A percentile compares a stretch with the other conserved stretches of the same genome.
These are phyloP conservation scores for Mythimna albipuncta DNA, from an alignment of 2,888 invertebrate species.

Conservation along the genomic window DNA sequence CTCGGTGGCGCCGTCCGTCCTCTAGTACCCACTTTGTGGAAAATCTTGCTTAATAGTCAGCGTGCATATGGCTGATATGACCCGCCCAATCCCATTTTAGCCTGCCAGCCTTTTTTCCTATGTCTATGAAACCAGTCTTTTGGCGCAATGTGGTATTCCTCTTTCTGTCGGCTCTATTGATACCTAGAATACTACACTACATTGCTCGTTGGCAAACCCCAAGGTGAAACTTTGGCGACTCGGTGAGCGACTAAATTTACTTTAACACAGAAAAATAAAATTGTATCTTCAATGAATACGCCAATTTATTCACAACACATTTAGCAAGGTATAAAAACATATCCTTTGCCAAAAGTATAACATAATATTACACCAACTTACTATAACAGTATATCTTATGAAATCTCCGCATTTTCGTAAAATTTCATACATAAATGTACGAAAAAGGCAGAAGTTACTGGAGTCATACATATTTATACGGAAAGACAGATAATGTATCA, in stretches of 20 bases:
- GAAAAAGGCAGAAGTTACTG: constrained; percentile 39
- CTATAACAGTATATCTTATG: constrained; percentile 21
- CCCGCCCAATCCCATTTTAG: no score
- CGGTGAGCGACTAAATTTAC: neutral
- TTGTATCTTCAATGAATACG: neutral
- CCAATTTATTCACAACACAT: constrained; percentile 7
- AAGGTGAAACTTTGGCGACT: no score
- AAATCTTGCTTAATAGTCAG: no score
- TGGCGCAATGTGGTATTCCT: no score
- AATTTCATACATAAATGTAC: constrained; percentile 51
- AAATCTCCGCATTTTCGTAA: constrained; percentile 28
- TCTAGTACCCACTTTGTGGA: no score
- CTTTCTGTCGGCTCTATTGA: no score
- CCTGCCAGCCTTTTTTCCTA: no score
- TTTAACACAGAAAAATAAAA: neutral
- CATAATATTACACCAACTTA: constrained; percentile 20
- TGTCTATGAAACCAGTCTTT: no score
- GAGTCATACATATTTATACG: constrained; percentile 65
- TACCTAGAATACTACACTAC: no score
- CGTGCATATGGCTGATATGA: no score
- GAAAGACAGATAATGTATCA: constrained; percentile 75
- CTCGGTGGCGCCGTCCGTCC: no score
- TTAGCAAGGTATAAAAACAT: neutral
- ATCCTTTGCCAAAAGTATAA: constrained; percentile 24
- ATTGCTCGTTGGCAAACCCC: no score